These are phyloP conservation scores for Aspidiotus destructor DNA, from an alignment of 2,888 invertebrate species.

Conservation along the genomic window DNA sequence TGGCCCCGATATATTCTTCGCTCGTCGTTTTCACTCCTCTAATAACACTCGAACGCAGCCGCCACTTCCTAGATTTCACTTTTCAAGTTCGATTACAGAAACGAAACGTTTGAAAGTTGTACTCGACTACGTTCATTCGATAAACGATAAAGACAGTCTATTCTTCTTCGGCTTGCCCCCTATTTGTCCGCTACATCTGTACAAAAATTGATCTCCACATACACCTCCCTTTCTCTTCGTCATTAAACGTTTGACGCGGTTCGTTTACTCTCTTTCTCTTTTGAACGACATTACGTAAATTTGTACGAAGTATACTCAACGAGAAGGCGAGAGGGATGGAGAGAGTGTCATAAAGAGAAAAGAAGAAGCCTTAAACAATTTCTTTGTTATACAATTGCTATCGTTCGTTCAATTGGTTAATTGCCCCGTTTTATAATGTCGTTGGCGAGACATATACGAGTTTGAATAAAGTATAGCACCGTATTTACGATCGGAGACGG, in stretches of 20 bases:
- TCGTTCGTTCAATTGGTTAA: no score
- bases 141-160: no score
- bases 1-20: neutral
- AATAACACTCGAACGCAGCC: neutral
- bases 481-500: no score
- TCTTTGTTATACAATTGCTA: no score
- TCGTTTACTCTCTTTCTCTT: no score
- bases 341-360: neutral
- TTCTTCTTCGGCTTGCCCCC: neutral
- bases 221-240: neutral
- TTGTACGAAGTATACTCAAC: neutral
- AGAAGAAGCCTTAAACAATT: no score
- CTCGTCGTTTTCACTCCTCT: neutral
- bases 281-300: neutral
- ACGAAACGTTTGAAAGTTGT: neutral
- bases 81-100: neutral
- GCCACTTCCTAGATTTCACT: conserved; percentile 4
- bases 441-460: no score
- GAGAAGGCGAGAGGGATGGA: neutral
- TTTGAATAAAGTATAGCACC: no score
- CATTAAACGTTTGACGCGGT: neutral
- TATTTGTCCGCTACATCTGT: neutral
- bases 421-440: no score
- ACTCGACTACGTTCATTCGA: neutral
- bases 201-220: neutral